Evolutionary conservation across 2,888 invertebrate species (phyloP).

Genomic region (Silvanus unidentatus): DNA sequence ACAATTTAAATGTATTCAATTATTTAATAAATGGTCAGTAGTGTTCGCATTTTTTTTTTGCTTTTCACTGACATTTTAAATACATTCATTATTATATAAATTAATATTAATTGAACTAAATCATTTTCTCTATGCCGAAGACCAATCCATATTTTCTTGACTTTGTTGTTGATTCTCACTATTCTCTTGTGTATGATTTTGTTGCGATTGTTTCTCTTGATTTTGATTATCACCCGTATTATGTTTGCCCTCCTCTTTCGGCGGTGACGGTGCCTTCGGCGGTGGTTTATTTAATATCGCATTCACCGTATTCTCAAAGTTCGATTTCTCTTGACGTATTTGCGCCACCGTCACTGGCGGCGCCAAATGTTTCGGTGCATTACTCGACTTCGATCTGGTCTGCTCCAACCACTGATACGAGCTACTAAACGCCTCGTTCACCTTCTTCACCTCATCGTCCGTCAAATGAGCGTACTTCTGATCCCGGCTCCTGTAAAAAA

Average conservation of each 20-base stretch:
- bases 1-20: too few species aligned
- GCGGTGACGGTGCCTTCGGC: slow-evolving; percentile 68
- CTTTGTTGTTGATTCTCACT: slow-evolving; percentile 9
- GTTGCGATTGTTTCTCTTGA: slow-evolving; percentile 15
- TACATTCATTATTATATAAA: not conserved
- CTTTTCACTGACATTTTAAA: not conserved
- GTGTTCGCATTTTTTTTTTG: not conserved
- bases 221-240: slow-evolving; percentile 20
- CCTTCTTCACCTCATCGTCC: slow-evolving; percentile 74
- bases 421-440: slow-evolving; percentile 62
- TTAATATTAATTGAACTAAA: slow-evolving; percentile 1
- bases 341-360: slow-evolving; percentile 74
- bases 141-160: slow-evolving; percentile 32
- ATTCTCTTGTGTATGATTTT: slow-evolving; percentile 16
- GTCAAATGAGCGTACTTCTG: slow-evolving; percentile 74
- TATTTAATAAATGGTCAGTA: not conserved
- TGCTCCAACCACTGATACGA: slow-evolving; percentile 79
- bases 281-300: slow-evolving; percentile 87
- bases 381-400: slow-evolving; percentile 60
- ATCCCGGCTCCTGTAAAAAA: slow-evolving; percentile 53
- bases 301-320: slow-evolving; percentile 55
- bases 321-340: slow-evolving; percentile 73
- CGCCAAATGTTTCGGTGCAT: slow-evolving; percentile 61
- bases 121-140: slow-evolving; percentile 11
- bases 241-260: slow-evolving; percentile 47